Base-by-base conservation (phyloP, 2,888 invertebrate species). In the Agonopterix subpropinquella region DNA sequence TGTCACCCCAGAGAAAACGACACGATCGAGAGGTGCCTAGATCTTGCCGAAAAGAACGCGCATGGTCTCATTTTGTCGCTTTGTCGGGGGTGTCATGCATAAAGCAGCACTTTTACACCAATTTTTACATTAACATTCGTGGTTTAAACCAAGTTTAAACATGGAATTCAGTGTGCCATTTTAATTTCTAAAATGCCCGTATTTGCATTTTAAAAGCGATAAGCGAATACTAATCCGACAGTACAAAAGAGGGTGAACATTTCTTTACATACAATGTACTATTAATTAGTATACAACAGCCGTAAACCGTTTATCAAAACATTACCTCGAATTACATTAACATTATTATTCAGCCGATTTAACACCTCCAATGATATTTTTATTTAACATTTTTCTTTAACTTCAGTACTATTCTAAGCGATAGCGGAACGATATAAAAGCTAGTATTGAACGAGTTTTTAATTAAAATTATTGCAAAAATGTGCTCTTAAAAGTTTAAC, bases 351-450 rank as follows among this genome's bases (percentile, higher is more conserved):
- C 54, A 61, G 63, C 62, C 63, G 64, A 62, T 66, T 61, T 59
- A 64, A 65, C 62, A 62, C 52, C 49, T 53, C 53, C 54, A 64
- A 64, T 65, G 56, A 64, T 59, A 62, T 54, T 62, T 64, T 61
- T 63, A 62, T 61, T 55, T 54, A 60, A 56, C 57, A 56, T 57
- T 56, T 54, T 55, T 54, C 4, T 39, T n/a, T 58, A 65, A 62
- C 68, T 64, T 66, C 62, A 62, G 60, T 67, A 65, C 65, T 74
- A 76, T 62, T 56, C 73, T 78, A 80, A 66, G 64, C 61, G 56
- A 72, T 62, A 80, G 82, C 77, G 64, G 75, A 76, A 79, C 73
- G 64, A 76, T 79, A 76, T 73, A 78, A 77, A 80, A 81, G 80
- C 80, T 80, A 80, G 65, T 69, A 78, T 28, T 28, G 28, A 28